Conservation (phyloP, 1,140 invertebrate genomes). For the Saccostrea echinata region DNA sequence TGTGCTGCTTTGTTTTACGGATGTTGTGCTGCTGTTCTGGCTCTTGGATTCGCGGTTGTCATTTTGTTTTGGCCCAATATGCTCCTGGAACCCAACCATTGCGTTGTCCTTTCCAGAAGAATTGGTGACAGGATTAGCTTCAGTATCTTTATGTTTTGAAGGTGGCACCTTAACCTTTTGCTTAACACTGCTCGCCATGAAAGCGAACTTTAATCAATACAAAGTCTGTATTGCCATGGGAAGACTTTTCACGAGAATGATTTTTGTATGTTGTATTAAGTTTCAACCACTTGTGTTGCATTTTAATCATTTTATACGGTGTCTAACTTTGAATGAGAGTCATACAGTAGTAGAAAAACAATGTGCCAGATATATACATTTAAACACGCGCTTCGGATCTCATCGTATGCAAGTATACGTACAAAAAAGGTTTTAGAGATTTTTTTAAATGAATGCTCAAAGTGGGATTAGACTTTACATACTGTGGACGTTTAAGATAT, state of each 20-base stretch:
- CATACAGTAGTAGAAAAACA: not conserved
- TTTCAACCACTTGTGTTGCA: not conserved
- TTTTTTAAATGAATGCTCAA: too few relatives aligned
- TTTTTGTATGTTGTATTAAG: not conserved
- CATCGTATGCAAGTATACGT: not conserved
- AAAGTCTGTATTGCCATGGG: conserved; percentile 20
- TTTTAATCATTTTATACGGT: not conserved
- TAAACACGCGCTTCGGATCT: not conserved
- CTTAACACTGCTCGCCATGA: not conserved
- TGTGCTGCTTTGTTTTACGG: not conserved
- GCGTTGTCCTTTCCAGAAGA: not conserved
- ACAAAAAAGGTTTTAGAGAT: not conserved
- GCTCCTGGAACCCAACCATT: not conserved
- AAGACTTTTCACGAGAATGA: not conserved
- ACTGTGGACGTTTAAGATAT: too few relatives aligned
- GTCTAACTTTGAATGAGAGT: not conserved
- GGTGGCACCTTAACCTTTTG: not conserved
- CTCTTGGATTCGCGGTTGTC: not conserved
- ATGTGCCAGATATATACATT: not conserved
- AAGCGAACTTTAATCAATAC: not conserved
- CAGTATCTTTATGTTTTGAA: not conserved
- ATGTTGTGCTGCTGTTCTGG: not conserved
- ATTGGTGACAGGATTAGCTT: not conserved
- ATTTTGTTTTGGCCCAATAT: not conserved
- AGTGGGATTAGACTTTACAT: too few relatives aligned